phyloP scores from a whole-genome alignment of 64 coral and sea anemone species.

The Stichodactyla helianthus region DNA sequence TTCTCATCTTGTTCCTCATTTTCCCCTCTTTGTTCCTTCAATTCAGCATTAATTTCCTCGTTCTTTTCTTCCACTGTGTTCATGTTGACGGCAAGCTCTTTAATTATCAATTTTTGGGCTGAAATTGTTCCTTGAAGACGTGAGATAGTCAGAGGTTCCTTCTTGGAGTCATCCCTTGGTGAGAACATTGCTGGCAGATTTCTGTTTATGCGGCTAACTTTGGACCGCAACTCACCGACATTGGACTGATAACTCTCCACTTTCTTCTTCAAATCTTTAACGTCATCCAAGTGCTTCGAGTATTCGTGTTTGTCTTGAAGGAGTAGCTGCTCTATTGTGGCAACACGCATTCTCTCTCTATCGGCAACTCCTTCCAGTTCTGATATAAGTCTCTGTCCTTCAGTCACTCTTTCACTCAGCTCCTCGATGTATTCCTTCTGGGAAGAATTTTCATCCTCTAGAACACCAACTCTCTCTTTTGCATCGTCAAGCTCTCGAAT shows the following conservation, averaged over 20 bases:
- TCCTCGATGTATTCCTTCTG: slow-evolving; percentile 80
- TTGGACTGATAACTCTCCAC: slow-evolving; percentile 79
- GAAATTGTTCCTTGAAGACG: slow-evolving; percentile 48
- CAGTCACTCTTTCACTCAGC: slow-evolving; percentile 72
- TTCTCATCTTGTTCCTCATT: slow-evolving; percentile 72
- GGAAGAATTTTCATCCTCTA: slow-evolving; percentile 31
- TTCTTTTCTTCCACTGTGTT: slow-evolving; percentile 62
- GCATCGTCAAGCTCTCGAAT: slow-evolving; percentile 38
- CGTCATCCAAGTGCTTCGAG: slow-evolving; percentile 57
- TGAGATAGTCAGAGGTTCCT: slow-evolving; percentile 21
- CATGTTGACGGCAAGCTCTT: slow-evolving; percentile 72
- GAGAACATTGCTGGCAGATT: slow-evolving; percentile 50
- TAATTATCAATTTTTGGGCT: slow-evolving; percentile 47
- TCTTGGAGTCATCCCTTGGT: slow-evolving; percentile 26
- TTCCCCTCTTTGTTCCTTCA: slow-evolving; percentile 49
- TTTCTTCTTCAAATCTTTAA: slow-evolving; percentile 80
- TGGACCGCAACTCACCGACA: slow-evolving; percentile 70
- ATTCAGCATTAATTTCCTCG: slow-evolving; percentile 44
- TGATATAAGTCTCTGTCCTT: slow-evolving; percentile 78
- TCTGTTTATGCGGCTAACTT: slow-evolving; percentile 84
- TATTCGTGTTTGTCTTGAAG: slow-evolving; percentile 61
- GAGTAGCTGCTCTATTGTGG: slow-evolving; percentile 67
- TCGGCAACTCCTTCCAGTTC: slow-evolving; percentile 77
- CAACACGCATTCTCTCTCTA: slow-evolving; percentile 64
- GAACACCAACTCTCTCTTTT: slow-evolving; percentile 36